A percentile compares a stretch with the other conserved stretches of the same genome.
These are phyloP conservation scores for Hyaena hyaena DNA, from an alignment of 2,113 vertebrate genomes.

Conservation along the genomic window DNA sequence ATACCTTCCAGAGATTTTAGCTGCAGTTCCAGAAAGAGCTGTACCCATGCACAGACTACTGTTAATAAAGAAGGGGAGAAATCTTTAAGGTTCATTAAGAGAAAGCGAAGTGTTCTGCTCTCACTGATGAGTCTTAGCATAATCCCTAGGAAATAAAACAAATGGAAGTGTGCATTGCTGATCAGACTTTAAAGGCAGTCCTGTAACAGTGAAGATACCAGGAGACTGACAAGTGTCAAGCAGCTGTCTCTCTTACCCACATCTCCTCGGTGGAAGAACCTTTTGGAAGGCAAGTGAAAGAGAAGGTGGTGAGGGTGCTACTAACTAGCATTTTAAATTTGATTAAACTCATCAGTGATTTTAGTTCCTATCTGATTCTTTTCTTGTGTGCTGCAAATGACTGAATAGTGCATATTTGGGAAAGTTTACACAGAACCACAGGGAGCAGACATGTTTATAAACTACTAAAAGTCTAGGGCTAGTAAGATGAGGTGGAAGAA, in stretches of 20 bases:
- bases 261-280: background rate
- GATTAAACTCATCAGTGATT: background rate
- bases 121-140: background rate
- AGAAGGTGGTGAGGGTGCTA: background rate
- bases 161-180: background rate
- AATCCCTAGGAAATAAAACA: background rate
- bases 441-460: background rate
- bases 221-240: too few species aligned
- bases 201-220: background rate
- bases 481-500: background rate
- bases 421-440: background rate
- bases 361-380: background rate
- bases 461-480: background rate
- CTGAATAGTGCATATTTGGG: background rate
- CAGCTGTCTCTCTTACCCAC: background rate
- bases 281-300: background rate
- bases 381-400: background rate
- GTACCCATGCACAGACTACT: background rate
- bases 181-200: background rate
- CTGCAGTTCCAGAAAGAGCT: background rate
- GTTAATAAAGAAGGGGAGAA: background rate
- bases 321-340: background rate
- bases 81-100: background rate
- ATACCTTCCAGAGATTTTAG: background rate
- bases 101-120: background rate